These are phyloP conservation scores for Cactoblastis cactorum DNA, from an alignment of 2,888 invertebrate species.

Conservation along the genomic window DNA sequence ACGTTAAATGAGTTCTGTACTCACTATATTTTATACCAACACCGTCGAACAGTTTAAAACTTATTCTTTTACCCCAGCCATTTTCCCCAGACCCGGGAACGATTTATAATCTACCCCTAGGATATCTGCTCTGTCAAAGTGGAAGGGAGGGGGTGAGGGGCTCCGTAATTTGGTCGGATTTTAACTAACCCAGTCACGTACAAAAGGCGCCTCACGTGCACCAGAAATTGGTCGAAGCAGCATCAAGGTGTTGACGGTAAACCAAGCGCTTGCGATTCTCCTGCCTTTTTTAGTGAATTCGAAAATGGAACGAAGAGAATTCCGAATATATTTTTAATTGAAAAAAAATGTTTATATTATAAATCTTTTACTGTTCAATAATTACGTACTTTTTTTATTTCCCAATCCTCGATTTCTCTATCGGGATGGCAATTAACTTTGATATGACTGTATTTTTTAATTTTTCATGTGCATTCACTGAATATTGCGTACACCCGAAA, in stretches of 20 bases:
- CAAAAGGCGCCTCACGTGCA: conserved; percentile 48
- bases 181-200: conserved; percentile 47
- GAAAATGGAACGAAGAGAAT: too few relatives aligned
- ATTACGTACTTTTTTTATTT: too few relatives aligned
- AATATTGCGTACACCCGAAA: too few relatives aligned
- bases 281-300: neutral
- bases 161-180: conserved; percentile 24
- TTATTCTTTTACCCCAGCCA: conserved; percentile 25
- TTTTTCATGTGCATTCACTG: too few relatives aligned
- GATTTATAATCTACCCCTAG: conserved; percentile 12
- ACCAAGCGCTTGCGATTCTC: neutral
- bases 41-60: conserved; percentile 13
- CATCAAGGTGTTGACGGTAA: conserved; percentile 12
- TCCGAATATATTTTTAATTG: too few relatives aligned
- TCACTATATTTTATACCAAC: neutral
- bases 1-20: neutral
- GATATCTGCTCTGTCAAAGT: neutral
- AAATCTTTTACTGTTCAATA: too few relatives aligned
- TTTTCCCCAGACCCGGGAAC: conserved; percentile 20
- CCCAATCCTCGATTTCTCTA: too few relatives aligned
- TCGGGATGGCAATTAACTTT: too few relatives aligned
- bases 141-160: neutral
- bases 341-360: too few relatives aligned
- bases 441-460: too few relatives aligned
- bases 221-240: conserved; percentile 9